Conservation (phyloP, 2,888 invertebrate species). For the Zygogramma bicolorata region DNA sequence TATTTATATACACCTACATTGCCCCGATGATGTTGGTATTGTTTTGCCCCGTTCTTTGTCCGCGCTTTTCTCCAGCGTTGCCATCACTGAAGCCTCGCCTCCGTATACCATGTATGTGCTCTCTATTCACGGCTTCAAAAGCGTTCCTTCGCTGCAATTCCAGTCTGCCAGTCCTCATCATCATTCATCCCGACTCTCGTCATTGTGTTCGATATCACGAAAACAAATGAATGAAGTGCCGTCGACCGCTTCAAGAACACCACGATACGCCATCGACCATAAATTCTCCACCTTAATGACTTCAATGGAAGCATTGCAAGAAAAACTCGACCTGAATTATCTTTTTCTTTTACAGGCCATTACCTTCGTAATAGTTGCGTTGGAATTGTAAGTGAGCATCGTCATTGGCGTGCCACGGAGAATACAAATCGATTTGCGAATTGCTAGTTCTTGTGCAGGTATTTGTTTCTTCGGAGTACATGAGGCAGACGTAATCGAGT, state of each 20-base stretch:
- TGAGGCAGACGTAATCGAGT: neutral
- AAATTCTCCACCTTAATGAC: constrained; percentile 32
- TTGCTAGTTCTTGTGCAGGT: neutral
- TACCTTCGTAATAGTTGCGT: constrained; percentile 34
- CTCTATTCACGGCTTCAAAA: neutral
- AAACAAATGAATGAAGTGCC: constrained; percentile 39
- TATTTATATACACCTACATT: too few relatives aligned
- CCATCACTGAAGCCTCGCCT: neutral
- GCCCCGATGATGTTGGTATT: too few relatives aligned
- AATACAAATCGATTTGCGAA: constrained; percentile 1
- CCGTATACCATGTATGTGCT: neutral
- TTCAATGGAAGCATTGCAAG: constrained; percentile 26
- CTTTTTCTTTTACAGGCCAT: constrained; percentile 37
- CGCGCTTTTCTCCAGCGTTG: neutral
- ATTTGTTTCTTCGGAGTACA: neutral
- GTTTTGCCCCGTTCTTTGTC: too few relatives aligned
- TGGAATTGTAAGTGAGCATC: constrained; percentile 31
- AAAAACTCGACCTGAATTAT: constrained; percentile 36
- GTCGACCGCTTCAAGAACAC: constrained; percentile 28
- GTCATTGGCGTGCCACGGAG: constrained; percentile 9
- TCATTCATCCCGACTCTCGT: constrained; percentile 33
- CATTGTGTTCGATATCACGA: constrained; percentile 32
- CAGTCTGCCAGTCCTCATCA: constrained; percentile 1
- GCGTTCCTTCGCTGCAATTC: neutral
- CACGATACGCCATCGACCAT: constrained; percentile 28